These are phyloP conservation scores for Oegoconia quadripuncta DNA, from an alignment of 2,888 invertebrate genomes.

Conservation along the genomic window DNA sequence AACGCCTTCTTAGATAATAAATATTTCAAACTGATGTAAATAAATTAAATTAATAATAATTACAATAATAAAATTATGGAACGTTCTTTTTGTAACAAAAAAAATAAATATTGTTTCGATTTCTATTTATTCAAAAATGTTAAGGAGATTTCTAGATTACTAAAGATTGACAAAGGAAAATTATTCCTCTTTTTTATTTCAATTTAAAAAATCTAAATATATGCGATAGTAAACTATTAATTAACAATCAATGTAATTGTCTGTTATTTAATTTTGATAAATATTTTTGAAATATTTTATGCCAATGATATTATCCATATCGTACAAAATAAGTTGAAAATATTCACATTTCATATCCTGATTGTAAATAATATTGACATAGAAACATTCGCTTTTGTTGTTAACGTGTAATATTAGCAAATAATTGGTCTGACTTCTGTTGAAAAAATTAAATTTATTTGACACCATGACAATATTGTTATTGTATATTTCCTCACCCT, in stretches of 20 bases:
- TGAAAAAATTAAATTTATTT: conserved; percentile 54
- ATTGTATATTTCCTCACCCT: background rate
- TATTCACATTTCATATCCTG: conserved; percentile 30
- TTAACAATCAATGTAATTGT: background rate
- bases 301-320: background rate
- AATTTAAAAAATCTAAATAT: background rate
- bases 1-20: conserved; percentile 67
- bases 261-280: background rate
- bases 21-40: conserved; percentile 41
- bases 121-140: conserved; percentile 4
- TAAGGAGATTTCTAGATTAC: background rate
- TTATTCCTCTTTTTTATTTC: background rate
- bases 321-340: conserved; percentile 29
- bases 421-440: conserved; percentile 49
- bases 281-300: background rate
- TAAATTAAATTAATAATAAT: conserved; percentile 25
- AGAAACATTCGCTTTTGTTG: conserved; percentile 47
- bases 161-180: background rate
- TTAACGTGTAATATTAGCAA: conserved; percentile 51
- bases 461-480: conserved; percentile 29
- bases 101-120: conserved; percentile 22
- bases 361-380: conserved; percentile 46
- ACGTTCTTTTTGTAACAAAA: conserved; percentile 33
- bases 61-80: conserved; percentile 33
- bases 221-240: too few relatives aligned